These are phyloP conservation scores for Acromyrmex charruanus DNA, from an alignment of 1,140 invertebrate genomes.

Conservation along the genomic window DNA sequence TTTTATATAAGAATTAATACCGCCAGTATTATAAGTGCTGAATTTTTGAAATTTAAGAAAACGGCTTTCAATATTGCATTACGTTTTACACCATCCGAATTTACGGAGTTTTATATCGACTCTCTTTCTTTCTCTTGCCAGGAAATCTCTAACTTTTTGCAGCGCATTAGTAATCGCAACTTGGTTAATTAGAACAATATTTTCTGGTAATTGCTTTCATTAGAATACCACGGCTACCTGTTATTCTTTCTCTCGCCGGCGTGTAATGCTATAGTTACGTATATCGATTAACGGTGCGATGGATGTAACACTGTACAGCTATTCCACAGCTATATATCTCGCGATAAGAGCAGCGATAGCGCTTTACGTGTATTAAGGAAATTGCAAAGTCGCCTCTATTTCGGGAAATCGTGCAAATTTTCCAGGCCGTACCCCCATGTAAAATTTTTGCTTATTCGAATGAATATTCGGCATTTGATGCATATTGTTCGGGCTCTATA, in stretches of 20 bases:
- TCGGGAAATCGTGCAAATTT: slow-evolving; percentile 17
- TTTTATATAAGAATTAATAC: neutral
- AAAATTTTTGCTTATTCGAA: slow-evolving; percentile 43
- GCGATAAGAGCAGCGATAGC: slow-evolving; percentile 27
- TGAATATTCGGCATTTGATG: slow-evolving; percentile 50
- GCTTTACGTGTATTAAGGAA: slow-evolving; percentile 38
- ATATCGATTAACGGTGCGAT: slow-evolving; percentile 58
- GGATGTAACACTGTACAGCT: slow-evolving; percentile 24
- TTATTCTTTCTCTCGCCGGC: slow-evolving; percentile 58
- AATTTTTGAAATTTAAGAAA: neutral
- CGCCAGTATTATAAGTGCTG: neutral
- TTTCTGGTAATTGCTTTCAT: slow-evolving; percentile 68
- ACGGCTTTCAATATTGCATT: neutral
- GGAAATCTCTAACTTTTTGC: slow-evolving; percentile 56
- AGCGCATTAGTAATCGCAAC: slow-evolving; percentile 58
- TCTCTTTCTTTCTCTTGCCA: neutral
- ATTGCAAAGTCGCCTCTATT: slow-evolving; percentile 29
- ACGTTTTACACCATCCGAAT: slow-evolving; percentile 15
- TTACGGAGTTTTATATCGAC: neutral
- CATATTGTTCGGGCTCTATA: slow-evolving; percentile 56
- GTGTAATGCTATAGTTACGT: slow-evolving; percentile 62
- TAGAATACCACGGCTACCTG: slow-evolving; percentile 41
- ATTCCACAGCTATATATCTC: neutral
- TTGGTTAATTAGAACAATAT: slow-evolving; percentile 67
- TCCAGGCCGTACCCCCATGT: slow-evolving; percentile 1